Evolutionary conservation across 2,797 vertebrate species (phyloP).

Genomic region (Argya squamiceps): DNA sequence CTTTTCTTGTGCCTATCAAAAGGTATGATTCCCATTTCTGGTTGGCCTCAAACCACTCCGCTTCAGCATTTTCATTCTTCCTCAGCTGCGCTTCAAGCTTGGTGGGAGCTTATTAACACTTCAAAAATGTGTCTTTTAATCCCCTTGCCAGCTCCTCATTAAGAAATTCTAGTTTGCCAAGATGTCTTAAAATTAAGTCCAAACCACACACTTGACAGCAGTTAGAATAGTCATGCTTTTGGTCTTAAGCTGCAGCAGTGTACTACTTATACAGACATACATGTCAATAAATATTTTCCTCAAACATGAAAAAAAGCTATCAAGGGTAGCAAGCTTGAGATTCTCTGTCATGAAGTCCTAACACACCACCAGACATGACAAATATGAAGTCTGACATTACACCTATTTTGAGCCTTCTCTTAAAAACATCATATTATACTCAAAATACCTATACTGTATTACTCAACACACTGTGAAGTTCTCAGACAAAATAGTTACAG

Average conservation of each 20-base stretch:
- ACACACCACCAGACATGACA: not conserved
- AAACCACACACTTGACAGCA: not conserved
- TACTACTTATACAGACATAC: not conserved
- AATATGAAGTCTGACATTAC: not conserved
- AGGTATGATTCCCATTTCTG: not conserved
- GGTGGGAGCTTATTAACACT: constrained; percentile 34
- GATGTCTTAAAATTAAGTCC: not conserved
- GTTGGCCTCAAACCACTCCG: not conserved
- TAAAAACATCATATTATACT: not conserved
- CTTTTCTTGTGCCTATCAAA: not conserved
- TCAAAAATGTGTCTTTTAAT: constrained; percentile 36
- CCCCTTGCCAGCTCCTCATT: constrained; percentile 26
- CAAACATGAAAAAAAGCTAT: not conserved
- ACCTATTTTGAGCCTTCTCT: not conserved
- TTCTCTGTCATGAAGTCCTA: not conserved
- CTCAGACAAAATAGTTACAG: not conserved
- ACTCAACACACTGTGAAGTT: not conserved
- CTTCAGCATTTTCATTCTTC: constrained; percentile 27
- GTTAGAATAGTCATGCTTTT: not conserved
- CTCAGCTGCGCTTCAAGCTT: constrained; percentile 3
- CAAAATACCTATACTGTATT: not conserved
- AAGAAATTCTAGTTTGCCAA: constrained; percentile 23
- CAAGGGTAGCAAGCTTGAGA: not conserved
- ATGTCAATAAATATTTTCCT: not conserved
- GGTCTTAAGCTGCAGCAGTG: not conserved